Conservation (phyloP, 92 coral and sea anemone genomes). For the Virgularia gustaviana region DNA sequence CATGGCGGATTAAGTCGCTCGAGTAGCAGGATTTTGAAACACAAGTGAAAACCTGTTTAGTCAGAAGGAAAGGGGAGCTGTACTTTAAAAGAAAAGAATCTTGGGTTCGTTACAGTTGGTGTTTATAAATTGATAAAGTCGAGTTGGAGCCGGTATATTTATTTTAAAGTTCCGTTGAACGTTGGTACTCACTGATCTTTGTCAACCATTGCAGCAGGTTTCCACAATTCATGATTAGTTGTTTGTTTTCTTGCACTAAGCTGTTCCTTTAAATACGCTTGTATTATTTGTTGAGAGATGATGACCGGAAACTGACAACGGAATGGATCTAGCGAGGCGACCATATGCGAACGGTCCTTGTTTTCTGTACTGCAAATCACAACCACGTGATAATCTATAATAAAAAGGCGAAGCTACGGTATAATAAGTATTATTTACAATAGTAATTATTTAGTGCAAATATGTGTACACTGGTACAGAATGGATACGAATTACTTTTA, state of each 20-base stretch:
- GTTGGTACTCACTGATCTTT: conserved; percentile 47
- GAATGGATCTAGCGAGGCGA: conserved; percentile 16
- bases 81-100: no score
- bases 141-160: background rate
- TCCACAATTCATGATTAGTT: conserved; percentile 47
- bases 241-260: conserved; percentile 42
- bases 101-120: no score
- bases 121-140: background rate
- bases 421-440: no score
- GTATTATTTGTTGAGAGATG: conserved; percentile 9
- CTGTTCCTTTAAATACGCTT: conserved; percentile 53
- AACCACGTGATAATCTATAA: conserved; percentile 61
- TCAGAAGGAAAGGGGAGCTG: no score
- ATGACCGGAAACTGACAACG: conserved; percentile 21
- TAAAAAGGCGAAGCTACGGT: no score
- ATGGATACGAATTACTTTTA: no score
- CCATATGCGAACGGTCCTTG: conserved; percentile 65
- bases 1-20: no score
- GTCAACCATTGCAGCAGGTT: conserved; percentile 70
- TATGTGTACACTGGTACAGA: no score
- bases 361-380: conserved; percentile 76
- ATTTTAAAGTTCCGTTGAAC: no score
- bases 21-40: no score
- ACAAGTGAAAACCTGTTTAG: no score
- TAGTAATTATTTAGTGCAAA: no score